A percentile compares a stretch with the other conserved stretches of the same genome.
These are phyloP conservation scores for Apotomis turbidana DNA, from an alignment of 2,888 invertebrate genomes.

Conservation along the genomic window DNA sequence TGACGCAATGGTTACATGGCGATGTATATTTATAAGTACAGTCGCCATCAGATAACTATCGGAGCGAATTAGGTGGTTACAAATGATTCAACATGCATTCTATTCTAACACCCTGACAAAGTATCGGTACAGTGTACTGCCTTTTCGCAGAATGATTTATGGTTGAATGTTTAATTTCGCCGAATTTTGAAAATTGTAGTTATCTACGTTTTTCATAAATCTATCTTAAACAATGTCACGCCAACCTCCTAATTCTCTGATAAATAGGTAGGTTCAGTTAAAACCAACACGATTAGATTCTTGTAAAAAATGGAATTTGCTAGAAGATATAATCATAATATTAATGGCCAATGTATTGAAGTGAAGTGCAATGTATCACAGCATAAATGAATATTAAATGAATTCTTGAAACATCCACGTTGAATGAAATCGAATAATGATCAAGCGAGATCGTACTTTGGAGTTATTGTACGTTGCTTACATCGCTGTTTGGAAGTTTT, in stretches of 20 bases:
- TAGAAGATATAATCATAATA: background rate
- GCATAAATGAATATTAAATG: background rate
- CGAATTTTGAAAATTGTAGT: too few relatives aligned
- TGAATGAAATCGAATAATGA: background rate
- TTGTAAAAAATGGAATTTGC: background rate
- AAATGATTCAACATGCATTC: too few relatives aligned
- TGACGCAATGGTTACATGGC: constrained; percentile 22
- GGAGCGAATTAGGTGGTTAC: too few relatives aligned
- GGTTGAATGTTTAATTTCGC: too few relatives aligned
- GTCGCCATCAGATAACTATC: background rate
- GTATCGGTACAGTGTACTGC: too few relatives aligned
- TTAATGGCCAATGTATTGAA: background rate
- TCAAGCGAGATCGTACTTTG: background rate
- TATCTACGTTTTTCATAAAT: too few relatives aligned
- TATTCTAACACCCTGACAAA: too few relatives aligned
- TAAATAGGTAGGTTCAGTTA: too few relatives aligned
- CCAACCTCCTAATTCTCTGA: too few relatives aligned
- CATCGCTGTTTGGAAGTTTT: background rate
- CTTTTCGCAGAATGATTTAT: too few relatives aligned
- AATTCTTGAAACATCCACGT: background rate
- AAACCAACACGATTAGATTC: background rate
- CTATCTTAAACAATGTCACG: too few relatives aligned
- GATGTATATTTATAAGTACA: background rate
- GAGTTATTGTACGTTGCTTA: background rate
- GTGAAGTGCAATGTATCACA: background rate